phyloP scores from a whole-genome alignment of 2,113 vertebrate genomes.

The Colossoma macropomum region DNA sequence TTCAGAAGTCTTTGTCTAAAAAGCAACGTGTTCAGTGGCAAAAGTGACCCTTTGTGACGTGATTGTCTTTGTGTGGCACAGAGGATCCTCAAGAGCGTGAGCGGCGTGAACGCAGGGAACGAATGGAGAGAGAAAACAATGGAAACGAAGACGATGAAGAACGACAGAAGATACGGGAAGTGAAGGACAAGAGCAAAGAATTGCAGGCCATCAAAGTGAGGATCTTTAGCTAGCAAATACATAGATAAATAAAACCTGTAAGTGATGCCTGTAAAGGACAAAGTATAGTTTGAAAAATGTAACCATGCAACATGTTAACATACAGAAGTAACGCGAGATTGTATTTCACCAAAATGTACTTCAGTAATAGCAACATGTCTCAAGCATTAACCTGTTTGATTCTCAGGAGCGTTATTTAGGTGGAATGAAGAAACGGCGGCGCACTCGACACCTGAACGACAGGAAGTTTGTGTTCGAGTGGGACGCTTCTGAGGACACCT shows the following conservation, averaged over 20 bases:
- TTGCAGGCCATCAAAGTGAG: constrained; percentile 93
- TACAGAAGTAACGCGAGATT: neutral
- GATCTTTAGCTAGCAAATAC: neutral
- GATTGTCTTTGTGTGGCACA: constrained; percentile 54
- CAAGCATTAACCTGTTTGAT: neutral
- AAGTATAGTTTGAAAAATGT: no score
- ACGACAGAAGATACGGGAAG: constrained; percentile 92
- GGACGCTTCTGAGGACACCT: constrained; percentile 96
- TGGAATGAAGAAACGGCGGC: constrained; percentile 91
- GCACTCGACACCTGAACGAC: constrained; percentile 95
- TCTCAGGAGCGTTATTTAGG: constrained; percentile 93
- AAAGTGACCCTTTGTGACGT: neutral
- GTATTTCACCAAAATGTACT: neutral
- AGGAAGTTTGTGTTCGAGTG: constrained; percentile 98
- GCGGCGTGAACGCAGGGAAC: constrained; percentile 88
- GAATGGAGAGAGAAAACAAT: constrained; percentile 95
- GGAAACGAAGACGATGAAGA: constrained; percentile 94
- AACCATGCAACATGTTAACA: no score
- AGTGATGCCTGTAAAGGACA: neutral
- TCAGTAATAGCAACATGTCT: neutral
- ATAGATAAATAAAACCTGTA: neutral
- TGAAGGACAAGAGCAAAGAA: constrained; percentile 97
- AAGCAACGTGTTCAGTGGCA: neutral
- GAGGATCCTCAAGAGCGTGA: constrained; percentile 98
- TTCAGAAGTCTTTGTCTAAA: no score